A percentile compares a stretch with the other conserved stretches of the same genome.
Conservation (phyloP, 2,797 vertebrate species). For the Antrozous pallidus region DNA sequence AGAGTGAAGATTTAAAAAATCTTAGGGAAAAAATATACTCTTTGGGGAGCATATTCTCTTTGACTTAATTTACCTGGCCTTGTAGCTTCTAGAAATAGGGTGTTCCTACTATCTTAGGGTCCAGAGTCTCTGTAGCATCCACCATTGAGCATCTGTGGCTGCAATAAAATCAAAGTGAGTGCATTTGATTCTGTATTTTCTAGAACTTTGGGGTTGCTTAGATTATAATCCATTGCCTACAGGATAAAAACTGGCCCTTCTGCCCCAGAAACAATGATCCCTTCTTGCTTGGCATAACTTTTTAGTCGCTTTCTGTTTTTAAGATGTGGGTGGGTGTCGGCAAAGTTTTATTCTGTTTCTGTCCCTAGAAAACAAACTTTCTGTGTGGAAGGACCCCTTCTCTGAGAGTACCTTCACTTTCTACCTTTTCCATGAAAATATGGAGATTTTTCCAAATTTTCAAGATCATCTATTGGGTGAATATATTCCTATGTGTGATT, state of each 20-base stretch:
- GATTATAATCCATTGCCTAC: fast-evolving
- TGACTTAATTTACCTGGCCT: neutral
- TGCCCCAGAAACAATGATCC: fast-evolving
- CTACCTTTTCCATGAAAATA: neutral
- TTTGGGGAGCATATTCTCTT: neutral
- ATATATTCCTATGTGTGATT: neutral
- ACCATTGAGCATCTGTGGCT: fast-evolving
- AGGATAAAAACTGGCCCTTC: fast-evolving
- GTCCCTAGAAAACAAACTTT: neutral
- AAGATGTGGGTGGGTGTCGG: neutral
- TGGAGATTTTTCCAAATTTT: neutral
- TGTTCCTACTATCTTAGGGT: neutral
- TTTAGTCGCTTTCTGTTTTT: neutral
- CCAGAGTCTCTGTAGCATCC: neutral
- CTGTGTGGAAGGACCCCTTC: neutral
- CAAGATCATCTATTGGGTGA: neutral
- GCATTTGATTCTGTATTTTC: fast-evolving
- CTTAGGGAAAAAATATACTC: neutral
- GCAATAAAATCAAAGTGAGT: neutral
- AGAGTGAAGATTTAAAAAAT: neutral
- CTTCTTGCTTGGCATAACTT: neutral
- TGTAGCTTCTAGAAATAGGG: neutral
- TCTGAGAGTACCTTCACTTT: neutral
- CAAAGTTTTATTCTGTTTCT: neutral
- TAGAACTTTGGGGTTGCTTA: neutral